Evolutionary conservation across 1,140 invertebrate species (phyloP).

Genomic region (Stegodyphus dumicola): DNA sequence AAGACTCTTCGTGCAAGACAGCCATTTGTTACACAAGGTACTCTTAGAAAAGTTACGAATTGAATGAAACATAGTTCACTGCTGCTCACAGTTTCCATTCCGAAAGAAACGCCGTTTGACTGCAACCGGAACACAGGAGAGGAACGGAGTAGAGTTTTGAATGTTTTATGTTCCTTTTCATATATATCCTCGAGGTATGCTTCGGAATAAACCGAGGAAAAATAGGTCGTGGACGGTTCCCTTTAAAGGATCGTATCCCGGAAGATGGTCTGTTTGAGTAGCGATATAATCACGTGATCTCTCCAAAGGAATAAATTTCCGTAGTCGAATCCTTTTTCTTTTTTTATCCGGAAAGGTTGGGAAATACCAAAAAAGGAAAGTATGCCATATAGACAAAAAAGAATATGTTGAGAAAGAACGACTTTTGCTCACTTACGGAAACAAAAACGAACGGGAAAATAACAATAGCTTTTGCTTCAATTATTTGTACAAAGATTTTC

Average conservation of each 20-base stretch:
- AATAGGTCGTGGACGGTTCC: not conserved
- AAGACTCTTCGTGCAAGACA: too few species aligned
- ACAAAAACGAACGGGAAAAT: too few species aligned
- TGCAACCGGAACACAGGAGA: not conserved
- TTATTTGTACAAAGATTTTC: too few species aligned
- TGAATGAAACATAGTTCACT: not conserved
- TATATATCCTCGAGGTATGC: not conserved
- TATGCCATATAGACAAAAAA: too few species aligned
- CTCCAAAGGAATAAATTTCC: not conserved
- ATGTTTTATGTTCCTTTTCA: constrained; percentile 3
- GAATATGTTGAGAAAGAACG: too few species aligned
- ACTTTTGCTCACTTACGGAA: too few species aligned
- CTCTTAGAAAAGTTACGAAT: too few species aligned
- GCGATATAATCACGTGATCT: not conserved
- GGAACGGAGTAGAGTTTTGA: not conserved
- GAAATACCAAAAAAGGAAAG: too few species aligned
- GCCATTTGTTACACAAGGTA: too few species aligned
- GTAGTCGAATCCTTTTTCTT: not conserved
- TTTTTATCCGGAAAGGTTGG: too few species aligned
- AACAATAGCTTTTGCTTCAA: too few species aligned
- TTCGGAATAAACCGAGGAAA: not conserved
- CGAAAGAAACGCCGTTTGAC: too few species aligned
- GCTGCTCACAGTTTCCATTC: not conserved
- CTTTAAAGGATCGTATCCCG: not conserved
- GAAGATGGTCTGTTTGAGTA: not conserved